Evolutionary conservation across 2,888 invertebrate species (phyloP), one percentile per base, ranked within the genome.

Genomic region (Stenichneumon culpator): DNA sequence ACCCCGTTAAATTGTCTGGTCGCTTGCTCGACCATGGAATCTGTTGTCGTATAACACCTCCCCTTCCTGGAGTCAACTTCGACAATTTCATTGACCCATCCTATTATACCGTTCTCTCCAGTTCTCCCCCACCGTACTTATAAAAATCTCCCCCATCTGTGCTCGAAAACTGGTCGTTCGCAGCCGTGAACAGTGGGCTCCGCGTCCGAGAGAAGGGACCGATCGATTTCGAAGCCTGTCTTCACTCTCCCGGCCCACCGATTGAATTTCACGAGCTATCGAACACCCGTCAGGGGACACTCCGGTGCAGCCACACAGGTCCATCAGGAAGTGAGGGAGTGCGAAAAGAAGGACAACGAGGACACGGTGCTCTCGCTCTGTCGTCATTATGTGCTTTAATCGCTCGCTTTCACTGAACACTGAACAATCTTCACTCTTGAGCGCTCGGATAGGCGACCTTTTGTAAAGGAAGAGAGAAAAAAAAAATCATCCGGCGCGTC

Each of bases 1-100:
- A 57, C 54, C 52, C 82, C 87, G 89, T 90, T 90, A 88, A 90
- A 90, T 89, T 84, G 86, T 88, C 79, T 80, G 82, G 86, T 68
- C 74, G 36, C 25, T 54, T 68, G 54, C 22, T 60, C 19, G 39
- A 60, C 74, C 16, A 57, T 39, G 39, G 22, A n/a, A 52, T 67
- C 22, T 19, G 14, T 22, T 47, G 28, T 19, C 16, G 44, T 9
- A 7, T 22, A 28, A 11, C 47, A 25, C 25, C 50, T n/a, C 32
- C 57, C 25, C 19, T 28, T 63, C 47, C n/a, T 1, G 11, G 50
- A 39, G 44, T 60, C 22, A 47, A 28, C 47, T 19, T 60, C 44
- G 39, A 19, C 74, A 63, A 32, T 74, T 63, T 28, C 47, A 7
- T 63, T 63, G 44, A 47, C 25, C 63, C 32, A 44, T 72, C 22